Evolutionary conservation across 2,888 invertebrate species (phyloP).

Genomic region (Phengaris alcon): DNA sequence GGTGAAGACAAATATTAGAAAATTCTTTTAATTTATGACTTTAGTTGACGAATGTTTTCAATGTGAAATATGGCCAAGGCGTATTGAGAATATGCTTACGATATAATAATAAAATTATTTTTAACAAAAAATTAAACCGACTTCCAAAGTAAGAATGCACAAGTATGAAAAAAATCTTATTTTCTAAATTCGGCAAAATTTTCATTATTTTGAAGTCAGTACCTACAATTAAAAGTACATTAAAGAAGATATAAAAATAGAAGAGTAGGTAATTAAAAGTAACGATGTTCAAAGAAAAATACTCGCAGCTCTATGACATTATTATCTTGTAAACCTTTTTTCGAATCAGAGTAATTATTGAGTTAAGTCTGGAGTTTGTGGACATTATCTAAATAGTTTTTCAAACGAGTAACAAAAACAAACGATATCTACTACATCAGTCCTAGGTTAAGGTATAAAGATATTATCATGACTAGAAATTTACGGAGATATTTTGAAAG

Average conservation of each 20-base stretch:
- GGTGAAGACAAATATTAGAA: constrained; percentile 43
- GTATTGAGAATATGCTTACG: background rate
- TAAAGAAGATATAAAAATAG: background rate
- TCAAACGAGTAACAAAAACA: background rate
- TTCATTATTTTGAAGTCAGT: too few relatives aligned
- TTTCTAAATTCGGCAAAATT: too few relatives aligned
- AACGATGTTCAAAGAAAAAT: background rate
- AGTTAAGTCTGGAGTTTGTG: background rate
- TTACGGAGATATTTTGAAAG: too few relatives aligned
- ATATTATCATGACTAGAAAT: too few relatives aligned
- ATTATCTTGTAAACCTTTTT: background rate
- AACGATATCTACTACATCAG: too few relatives aligned
- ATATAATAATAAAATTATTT: background rate
- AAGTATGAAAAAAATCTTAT: too few relatives aligned
- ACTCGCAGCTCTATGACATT: background rate
- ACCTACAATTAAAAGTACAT: background rate
- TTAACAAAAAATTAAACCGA: background rate
- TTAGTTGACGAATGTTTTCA: constrained; percentile 22
- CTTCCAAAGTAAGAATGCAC: too few relatives aligned
- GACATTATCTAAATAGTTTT: background rate
- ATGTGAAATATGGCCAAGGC: background rate
- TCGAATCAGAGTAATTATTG: background rate
- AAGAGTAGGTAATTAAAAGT: background rate
- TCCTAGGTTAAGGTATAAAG: too few relatives aligned
- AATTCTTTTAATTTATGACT: constrained; percentile 42